Conservation (phyloP, 1,140 invertebrate species). For the Mycetomoellerius zeteki region DNA sequence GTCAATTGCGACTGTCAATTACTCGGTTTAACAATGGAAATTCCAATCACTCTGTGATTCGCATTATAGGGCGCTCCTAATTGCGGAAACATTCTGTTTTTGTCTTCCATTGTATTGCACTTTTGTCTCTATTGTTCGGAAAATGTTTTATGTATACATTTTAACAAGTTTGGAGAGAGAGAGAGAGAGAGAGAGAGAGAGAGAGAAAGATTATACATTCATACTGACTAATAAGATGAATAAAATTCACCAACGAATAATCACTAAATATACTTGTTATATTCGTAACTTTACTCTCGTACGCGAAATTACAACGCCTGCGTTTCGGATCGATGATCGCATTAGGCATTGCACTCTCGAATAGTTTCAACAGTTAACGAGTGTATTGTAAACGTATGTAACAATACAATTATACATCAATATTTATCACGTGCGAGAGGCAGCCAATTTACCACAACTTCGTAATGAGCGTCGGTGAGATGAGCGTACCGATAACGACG, state of each 20-base stretch:
- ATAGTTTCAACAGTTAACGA: constrained; percentile 56
- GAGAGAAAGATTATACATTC: neutral
- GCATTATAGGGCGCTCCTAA: constrained; percentile 1
- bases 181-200: constrained; percentile 4
- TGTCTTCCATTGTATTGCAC: neutral
- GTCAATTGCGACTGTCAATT: neutral
- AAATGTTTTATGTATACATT: constrained; percentile 3
- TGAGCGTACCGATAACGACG: constrained; percentile 61
- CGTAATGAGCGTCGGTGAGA: constrained; percentile 66
- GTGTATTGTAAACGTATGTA: constrained; percentile 11
- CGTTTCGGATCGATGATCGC: constrained; percentile 23
- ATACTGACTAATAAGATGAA: neutral
- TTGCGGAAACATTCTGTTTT: neutral
- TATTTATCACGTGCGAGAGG: constrained; percentile 60
- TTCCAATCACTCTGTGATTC: neutral
- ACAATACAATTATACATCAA: constrained; percentile 64
- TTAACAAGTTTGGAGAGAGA: neutral
- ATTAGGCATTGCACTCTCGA: constrained; percentile 15
- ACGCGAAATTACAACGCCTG: neutral
- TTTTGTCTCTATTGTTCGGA: neutral
- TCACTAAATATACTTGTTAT: constrained; percentile 3
- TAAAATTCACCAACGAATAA: constrained; percentile 8
- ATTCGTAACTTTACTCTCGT: neutral
- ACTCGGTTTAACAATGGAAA: neutral
- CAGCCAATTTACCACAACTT: constrained; percentile 67